Conservation (phyloP, 2,888 invertebrate species). For the Heliconius ismenius region DNA sequence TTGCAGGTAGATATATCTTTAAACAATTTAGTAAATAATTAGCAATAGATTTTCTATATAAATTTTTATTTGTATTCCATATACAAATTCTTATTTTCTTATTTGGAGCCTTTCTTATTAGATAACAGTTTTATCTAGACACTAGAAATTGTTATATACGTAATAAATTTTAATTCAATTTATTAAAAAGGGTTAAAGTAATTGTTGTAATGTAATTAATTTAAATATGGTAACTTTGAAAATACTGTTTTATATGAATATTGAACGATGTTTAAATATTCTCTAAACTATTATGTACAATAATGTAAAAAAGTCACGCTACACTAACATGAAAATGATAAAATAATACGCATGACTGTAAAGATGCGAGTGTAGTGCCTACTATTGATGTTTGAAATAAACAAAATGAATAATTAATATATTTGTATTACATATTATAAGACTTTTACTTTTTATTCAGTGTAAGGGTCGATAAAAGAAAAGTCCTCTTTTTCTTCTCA, state of each 20-base stretch:
- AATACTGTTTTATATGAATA: background rate
- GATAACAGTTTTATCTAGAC: background rate
- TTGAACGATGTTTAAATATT: background rate
- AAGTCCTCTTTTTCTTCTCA: background rate
- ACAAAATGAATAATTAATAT: background rate
- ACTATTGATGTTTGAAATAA: background rate
- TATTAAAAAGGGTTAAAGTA: background rate
- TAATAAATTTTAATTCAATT: background rate
- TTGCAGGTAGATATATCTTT: too few relatives aligned
- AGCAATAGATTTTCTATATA: too few relatives aligned
- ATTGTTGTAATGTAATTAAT: background rate
- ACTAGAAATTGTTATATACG: background rate
- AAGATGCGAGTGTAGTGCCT: background rate
- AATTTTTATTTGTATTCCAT: background rate
- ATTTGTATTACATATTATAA: background rate
- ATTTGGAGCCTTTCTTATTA: background rate
- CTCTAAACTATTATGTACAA: background rate
- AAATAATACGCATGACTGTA: slow-evolving; percentile 11
- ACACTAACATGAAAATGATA: slow-evolving; percentile 8
- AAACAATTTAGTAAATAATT: too few relatives aligned
- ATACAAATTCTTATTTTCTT: background rate
- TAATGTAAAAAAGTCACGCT: slow-evolving; percentile 1
- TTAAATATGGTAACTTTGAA: background rate
- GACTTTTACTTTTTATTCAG: background rate
- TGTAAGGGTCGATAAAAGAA: background rate